These are phyloP conservation scores for Drosophila mayri DNA, from an alignment of 1,140 invertebrate genomes.

Conservation along the genomic window DNA sequence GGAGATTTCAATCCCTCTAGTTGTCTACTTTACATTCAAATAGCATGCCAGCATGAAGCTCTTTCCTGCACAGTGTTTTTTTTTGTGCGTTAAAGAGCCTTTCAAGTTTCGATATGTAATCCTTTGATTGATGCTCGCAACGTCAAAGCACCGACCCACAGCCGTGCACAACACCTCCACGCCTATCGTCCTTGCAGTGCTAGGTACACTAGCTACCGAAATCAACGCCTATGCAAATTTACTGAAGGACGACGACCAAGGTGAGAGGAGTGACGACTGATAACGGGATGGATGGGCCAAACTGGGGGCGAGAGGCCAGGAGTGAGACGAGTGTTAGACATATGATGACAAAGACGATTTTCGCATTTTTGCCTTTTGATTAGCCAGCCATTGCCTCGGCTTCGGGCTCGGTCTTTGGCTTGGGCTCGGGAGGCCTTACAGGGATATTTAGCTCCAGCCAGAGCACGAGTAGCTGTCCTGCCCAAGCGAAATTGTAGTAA, in stretches of 20 bases:
- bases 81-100: conserved; percentile 66
- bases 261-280: conserved; percentile 27
- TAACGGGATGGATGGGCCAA: conserved; percentile 25
- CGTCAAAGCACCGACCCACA: conserved; percentile 53
- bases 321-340: conserved; percentile 63
- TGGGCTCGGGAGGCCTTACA: conserved; percentile 18
- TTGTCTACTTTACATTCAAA: conserved; percentile 75
- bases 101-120: conserved; percentile 80
- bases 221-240: conserved; percentile 81
- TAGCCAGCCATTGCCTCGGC: conserved; percentile 45
- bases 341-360: conserved; percentile 82
- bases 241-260: conserved; percentile 32
- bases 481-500: conserved; percentile 54
- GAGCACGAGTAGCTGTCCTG: background rate
- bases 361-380: conserved; percentile 79
- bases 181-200: conserved; percentile 39
- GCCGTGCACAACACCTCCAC: conserved; percentile 34
- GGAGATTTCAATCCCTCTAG: conserved; percentile 22
- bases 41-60: conserved; percentile 47
- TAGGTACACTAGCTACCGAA: conserved; percentile 44
- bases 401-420: background rate
- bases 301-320: conserved; percentile 10
- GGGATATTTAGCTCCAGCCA: conserved; percentile 8
- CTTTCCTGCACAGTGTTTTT: conserved; percentile 13
- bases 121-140: conserved; percentile 77